A percentile compares a stretch with the other conserved stretches of the same genome.
Evolutionary conservation across 1,140 invertebrate species (phyloP).

Genomic region (Apolygus lucorum): DNA sequence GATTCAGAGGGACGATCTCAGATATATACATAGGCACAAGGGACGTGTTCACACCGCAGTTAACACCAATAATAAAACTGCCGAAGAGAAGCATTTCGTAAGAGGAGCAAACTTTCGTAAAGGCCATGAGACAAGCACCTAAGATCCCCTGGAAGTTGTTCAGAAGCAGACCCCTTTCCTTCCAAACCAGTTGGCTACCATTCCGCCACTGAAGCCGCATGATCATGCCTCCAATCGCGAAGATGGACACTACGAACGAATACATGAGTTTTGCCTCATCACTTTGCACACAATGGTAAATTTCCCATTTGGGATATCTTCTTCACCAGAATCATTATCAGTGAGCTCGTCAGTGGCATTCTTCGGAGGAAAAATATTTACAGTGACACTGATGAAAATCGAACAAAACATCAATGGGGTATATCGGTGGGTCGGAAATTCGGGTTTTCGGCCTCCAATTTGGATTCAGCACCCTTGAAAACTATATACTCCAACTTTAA

Average conservation of each 20-base stretch:
- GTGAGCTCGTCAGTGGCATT: too few relatives aligned
- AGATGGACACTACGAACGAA: slow-evolving; percentile 86
- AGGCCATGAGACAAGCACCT: slow-evolving; percentile 88
- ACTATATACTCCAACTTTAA: too few relatives aligned
- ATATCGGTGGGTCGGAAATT: too few relatives aligned
- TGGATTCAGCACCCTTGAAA: too few relatives aligned
- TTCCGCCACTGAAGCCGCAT: slow-evolving; percentile 83
- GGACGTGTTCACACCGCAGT: slow-evolving; percentile 92
- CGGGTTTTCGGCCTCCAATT: too few relatives aligned
- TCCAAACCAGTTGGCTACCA: slow-evolving; percentile 80
- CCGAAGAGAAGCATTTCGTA: slow-evolving; percentile 96
- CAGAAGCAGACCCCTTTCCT: slow-evolving; percentile 85
- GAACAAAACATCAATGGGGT: too few relatives aligned
- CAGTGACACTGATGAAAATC: too few relatives aligned
- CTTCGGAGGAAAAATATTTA: too few relatives aligned
- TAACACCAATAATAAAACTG: slow-evolving; percentile 92
- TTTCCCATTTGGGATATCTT: too few relatives aligned
- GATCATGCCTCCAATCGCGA: slow-evolving; percentile 91
- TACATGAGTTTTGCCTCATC: slow-evolving; percentile 65
- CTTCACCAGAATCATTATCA: too few relatives aligned
- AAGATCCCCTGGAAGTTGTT: slow-evolving; percentile 91
- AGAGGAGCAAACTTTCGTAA: slow-evolving; percentile 81
- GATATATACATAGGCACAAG: slow-evolving; percentile 97
- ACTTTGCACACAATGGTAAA: too few relatives aligned
- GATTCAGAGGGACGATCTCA: slow-evolving; percentile 89